phyloP scores from a whole-genome alignment of 2,888 invertebrate species.

The Baccha elongata region DNA sequence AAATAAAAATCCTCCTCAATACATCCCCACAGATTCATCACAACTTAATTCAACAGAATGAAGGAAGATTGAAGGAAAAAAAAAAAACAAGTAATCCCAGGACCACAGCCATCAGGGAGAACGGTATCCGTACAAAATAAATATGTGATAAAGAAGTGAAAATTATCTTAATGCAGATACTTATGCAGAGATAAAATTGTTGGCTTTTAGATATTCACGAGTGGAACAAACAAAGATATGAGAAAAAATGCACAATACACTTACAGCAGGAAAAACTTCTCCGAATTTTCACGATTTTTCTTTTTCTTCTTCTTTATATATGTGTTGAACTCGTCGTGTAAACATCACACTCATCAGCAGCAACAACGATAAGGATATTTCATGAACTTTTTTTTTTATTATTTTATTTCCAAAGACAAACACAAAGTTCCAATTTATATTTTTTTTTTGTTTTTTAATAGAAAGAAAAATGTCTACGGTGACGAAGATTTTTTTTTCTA shows the following conservation, averaged over 20 bases:
- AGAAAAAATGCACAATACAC: slow-evolving; percentile 62
- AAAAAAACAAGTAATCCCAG: slow-evolving; percentile 35
- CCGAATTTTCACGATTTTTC: slow-evolving; percentile 54
- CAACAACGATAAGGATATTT: slow-evolving; percentile 51
- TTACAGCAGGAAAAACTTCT: slow-evolving; percentile 66
- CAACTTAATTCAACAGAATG: slow-evolving; percentile 41
- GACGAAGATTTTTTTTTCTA: slow-evolving; percentile 25
- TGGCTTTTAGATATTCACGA: slow-evolving; percentile 50
- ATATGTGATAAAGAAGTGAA: slow-evolving; percentile 57
- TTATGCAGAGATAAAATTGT: slow-evolving; percentile 71
- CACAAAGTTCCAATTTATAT: slow-evolving; percentile 45
- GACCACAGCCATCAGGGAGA: slow-evolving; percentile 32
- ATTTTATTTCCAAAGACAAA: slow-evolving; percentile 60
- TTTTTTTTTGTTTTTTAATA: background rate
- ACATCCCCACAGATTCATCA: slow-evolving; percentile 47
- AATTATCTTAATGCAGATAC: slow-evolving; percentile 66
- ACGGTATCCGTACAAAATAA: slow-evolving; percentile 29
- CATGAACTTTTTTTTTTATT: slow-evolving; percentile 53
- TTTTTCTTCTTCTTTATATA: slow-evolving; percentile 15
- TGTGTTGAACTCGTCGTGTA: slow-evolving; percentile 46
- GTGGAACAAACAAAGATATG: slow-evolving; percentile 7
- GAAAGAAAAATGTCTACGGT: slow-evolving; percentile 19
- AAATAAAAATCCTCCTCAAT: slow-evolving; percentile 28
- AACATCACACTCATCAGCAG: slow-evolving; percentile 43
- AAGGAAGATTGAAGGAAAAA: background rate